Conservation (phyloP, 1,140 invertebrate species). For the Globodera rostochiensis region DNA sequence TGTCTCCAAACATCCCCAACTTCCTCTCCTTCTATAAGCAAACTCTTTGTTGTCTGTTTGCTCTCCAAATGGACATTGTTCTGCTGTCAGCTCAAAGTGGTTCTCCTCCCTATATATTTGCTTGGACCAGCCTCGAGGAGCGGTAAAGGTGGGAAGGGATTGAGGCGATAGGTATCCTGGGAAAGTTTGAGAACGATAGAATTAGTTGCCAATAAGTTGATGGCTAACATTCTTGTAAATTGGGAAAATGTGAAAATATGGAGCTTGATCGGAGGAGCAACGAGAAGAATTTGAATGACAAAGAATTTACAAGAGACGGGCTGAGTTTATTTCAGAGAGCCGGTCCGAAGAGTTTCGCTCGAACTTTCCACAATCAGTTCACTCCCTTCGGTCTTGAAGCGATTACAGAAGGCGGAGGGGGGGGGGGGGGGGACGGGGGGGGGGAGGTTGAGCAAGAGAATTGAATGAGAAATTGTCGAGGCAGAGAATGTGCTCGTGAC, state of each 20-base stretch:
- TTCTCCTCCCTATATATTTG: neutral
- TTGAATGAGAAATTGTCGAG: neutral
- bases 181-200: too few species aligned
- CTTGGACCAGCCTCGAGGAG: neutral
- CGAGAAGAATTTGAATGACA: neutral
- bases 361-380: neutral
- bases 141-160: neutral
- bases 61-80: conserved; percentile 17
- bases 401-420: conserved; percentile 1
- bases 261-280: too few species aligned
- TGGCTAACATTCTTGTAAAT: too few species aligned
- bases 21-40: neutral
- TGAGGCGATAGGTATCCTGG: neutral
- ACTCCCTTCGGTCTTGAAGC: conserved; percentile 5
- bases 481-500: conserved; percentile 11
- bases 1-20: neutral
- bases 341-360: neutral
- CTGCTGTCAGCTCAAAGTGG: neutral
- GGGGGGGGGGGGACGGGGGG: neutral
- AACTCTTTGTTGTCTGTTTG: neutral
- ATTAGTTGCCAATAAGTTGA: neutral
- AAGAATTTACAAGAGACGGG: neutral
- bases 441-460: conserved; percentile 4
- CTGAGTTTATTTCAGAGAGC: neutral
- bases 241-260: too few species aligned